phyloP scores from a whole-genome alignment of 2,888 invertebrate genomes.

The Synanthedon myopaeformis region DNA sequence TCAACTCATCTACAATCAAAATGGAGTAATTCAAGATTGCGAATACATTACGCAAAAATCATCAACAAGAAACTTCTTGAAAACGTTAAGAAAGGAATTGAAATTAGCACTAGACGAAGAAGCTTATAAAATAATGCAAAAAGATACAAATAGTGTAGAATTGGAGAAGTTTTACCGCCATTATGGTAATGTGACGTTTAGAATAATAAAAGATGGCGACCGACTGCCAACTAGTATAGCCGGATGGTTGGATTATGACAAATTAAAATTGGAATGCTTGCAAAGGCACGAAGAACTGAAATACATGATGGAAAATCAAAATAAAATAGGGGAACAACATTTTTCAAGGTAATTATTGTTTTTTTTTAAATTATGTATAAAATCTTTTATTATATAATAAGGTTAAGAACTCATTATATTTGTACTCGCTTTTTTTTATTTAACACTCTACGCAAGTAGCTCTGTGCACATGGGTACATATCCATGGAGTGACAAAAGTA shows the following conservation, averaged over 20 bases:
- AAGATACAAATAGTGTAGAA: constrained; percentile 19
- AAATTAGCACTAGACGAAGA: constrained; percentile 54
- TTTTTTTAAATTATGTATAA: constrained; percentile 3
- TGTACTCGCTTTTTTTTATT: no score
- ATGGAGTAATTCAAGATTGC: constrained; percentile 74
- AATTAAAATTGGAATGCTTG: constrained; percentile 69
- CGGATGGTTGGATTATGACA: constrained; percentile 71
- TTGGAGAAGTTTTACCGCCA: constrained; percentile 48
- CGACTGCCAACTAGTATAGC: constrained; percentile 59
- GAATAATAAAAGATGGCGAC: constrained; percentile 57
- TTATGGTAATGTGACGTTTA: constrained; percentile 68
- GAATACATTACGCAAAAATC: constrained; percentile 72
- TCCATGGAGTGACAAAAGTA: no score
- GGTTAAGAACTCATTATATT: no score
- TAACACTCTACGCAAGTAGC: no score
- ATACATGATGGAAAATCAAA: constrained; percentile 44
- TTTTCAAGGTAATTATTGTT: constrained; percentile 37
- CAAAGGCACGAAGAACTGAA: constrained; percentile 48
- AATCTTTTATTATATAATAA: background rate
- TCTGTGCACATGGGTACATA: no score
- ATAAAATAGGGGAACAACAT: constrained; percentile 32
- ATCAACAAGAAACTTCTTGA: constrained; percentile 70
- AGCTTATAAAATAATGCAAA: constrained; percentile 34
- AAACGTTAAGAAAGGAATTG: constrained; percentile 69
- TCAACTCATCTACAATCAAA: constrained; percentile 75